Conservation (phyloP, 37 sponge, comb jelly and placozoan species). For the Oopsacas minuta region DNA sequence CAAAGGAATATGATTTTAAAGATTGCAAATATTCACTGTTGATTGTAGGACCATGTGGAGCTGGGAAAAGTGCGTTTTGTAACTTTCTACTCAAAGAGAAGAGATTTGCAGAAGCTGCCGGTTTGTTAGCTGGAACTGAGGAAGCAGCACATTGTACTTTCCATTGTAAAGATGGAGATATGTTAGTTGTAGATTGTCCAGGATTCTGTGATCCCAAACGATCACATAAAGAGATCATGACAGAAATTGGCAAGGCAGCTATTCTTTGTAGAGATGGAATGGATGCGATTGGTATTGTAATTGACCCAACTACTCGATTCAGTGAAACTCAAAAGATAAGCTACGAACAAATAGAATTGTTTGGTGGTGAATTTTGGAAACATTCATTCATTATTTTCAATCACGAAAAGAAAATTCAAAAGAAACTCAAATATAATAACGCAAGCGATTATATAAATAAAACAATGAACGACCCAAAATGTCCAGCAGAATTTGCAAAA, state of each 20-base stretch:
- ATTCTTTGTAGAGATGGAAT: not conserved
- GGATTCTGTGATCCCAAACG: not conserved
- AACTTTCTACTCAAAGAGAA: not conserved
- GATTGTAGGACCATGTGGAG: not conserved
- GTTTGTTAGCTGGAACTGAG: not conserved
- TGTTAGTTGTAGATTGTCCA: slow-evolving; percentile 8
- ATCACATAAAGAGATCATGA: not conserved
- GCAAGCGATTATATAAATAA: not conserved
- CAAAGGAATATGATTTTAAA: not conserved
- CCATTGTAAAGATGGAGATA: not conserved
- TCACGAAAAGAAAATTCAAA: not conserved
- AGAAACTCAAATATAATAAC: not conserved
- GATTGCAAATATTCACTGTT: slow-evolving; percentile 2
- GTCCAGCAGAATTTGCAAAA: not conserved
- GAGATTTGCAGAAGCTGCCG: not conserved
- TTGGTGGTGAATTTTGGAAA: not conserved
- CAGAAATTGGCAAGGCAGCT: not conserved
- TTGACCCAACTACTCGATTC: not conserved
- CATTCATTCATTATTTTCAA: slow-evolving; percentile 2
- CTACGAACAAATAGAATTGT: slow-evolving; percentile 6
- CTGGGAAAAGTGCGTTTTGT: not conserved
- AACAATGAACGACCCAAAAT: not conserved
- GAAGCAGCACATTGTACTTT: not conserved
- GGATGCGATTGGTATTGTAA: not conserved
- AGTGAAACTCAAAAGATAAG: not conserved